A percentile compares a stretch with the other conserved stretches of the same genome.
phyloP scores from a whole-genome alignment of 2,888 invertebrate genomes.

The Leptura quadrifasciata region DNA sequence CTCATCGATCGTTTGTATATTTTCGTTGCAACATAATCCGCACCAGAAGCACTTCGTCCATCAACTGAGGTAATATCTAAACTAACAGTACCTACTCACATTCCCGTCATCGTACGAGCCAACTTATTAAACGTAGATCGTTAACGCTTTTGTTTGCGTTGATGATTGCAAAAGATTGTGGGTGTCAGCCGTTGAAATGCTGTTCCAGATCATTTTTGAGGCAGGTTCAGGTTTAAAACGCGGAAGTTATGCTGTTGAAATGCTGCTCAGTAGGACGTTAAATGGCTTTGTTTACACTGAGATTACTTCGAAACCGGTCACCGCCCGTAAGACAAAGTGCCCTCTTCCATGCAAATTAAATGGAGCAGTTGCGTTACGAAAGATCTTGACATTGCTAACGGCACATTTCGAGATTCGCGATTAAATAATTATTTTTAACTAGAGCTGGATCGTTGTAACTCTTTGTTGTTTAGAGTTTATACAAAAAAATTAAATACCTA shows the following conservation, averaged over 20 bases:
- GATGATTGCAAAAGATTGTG: constrained; percentile 6
- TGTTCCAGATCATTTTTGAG: constrained; percentile 17
- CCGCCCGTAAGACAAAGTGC: background rate
- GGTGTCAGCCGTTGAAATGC: constrained; percentile 23
- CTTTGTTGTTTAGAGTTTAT: no score
- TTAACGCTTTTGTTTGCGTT: constrained; percentile 1
- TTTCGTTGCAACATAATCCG: no score
- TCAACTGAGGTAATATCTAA: background rate
- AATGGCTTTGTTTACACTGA: constrained; percentile 5
- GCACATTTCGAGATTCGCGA: background rate
- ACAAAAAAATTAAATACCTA: no score
- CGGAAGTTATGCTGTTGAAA: constrained; percentile 18
- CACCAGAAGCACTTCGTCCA: background rate
- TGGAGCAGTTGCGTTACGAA: background rate
- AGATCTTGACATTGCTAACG: background rate
- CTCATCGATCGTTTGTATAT: no score
- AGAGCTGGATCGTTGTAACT: no score
- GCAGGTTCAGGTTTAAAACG: constrained; percentile 30
- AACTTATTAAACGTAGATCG: constrained; percentile 18
- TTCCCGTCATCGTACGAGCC: background rate
- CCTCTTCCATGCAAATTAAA: background rate
- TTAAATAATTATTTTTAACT: no score
- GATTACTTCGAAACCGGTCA: background rate
- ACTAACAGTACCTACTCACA: background rate
- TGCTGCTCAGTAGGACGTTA: constrained; percentile 14